Evolutionary conservation across 2,113 vertebrate genomes (phyloP).

Genomic region (Cettia cetti): DNA sequence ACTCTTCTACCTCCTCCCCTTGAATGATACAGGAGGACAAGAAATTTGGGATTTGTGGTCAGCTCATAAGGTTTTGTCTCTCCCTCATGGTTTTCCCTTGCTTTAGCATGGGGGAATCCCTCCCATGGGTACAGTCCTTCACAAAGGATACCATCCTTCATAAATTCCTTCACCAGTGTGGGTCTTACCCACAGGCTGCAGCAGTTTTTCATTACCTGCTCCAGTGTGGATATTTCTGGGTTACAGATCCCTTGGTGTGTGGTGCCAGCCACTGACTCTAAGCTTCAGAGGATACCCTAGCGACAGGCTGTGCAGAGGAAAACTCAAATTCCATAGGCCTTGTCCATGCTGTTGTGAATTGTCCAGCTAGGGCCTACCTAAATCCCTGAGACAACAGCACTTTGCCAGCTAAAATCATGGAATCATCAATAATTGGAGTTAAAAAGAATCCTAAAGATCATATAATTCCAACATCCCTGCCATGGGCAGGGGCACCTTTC

Average conservation of each 20-base stretch:
- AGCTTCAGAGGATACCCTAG: neutral
- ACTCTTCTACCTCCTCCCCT: neutral
- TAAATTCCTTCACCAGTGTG: neutral
- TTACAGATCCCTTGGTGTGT: neutral
- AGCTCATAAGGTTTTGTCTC: neutral
- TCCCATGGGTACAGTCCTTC: neutral
- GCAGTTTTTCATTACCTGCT: neutral
- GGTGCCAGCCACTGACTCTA: neutral
- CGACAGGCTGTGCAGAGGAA: neutral
- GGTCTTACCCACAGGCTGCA: neutral
- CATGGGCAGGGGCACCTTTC: neutral
- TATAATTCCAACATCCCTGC: neutral
- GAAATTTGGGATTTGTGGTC: neutral
- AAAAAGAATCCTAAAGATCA: neutral
- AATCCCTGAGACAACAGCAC: neutral
- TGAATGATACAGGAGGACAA: neutral
- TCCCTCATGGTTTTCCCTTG: neutral
- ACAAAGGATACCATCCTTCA: neutral
- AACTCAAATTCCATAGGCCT: neutral
- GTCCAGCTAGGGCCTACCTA: neutral
- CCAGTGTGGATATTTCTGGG: neutral
- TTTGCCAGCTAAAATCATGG: neutral
- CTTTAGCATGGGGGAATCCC: neutral
- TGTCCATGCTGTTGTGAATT: neutral
- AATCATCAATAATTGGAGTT: neutral